Evolutionary conservation across 2,888 invertebrate genomes (phyloP).

Genomic region (Lycia hirtaria): DNA sequence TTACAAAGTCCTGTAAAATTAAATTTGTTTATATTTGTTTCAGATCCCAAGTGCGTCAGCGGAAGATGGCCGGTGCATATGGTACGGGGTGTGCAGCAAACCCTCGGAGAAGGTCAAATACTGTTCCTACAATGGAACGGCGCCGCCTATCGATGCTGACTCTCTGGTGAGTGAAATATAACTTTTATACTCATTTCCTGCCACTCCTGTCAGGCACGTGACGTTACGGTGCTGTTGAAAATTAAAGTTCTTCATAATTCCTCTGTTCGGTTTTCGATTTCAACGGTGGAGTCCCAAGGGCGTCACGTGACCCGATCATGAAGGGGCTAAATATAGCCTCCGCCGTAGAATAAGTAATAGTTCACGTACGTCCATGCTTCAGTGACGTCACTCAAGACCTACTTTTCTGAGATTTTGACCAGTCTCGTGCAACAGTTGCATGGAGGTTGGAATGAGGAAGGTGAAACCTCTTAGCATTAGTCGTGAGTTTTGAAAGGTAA

Average conservation of each 20-base stretch:
- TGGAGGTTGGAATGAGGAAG: not conserved
- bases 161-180: slow-evolving; percentile 46
- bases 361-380: slow-evolving; percentile 55
- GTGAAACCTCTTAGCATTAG: no score
- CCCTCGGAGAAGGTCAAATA: slow-evolving; percentile 42
- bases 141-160: slow-evolving; percentile 49
- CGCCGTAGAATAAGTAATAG: slow-evolving; percentile 4
- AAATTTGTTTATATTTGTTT: slow-evolving; percentile 31
- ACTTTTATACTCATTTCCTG: no score
- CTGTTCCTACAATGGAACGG: slow-evolving; percentile 54
- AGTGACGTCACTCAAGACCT: slow-evolving; percentile 66
- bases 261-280: slow-evolving; percentile 3
- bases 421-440: slow-evolving; percentile 37
- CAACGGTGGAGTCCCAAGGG: slow-evolving; percentile 27
- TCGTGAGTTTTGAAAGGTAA: no score
- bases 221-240: no score
- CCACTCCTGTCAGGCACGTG: no score
- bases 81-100: slow-evolving; percentile 52
- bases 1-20: no score
- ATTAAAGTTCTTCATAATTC: not conserved
- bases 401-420: slow-evolving; percentile 63
- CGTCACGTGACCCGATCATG: slow-evolving; percentile 60
- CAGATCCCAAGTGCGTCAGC: slow-evolving; percentile 62
- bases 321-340: slow-evolving; percentile 64
- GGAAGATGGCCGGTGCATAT: slow-evolving; percentile 71